These are phyloP conservation scores for Rhinogobius similis DNA, from an alignment of 2,113 vertebrate genomes.

Conservation along the genomic window DNA sequence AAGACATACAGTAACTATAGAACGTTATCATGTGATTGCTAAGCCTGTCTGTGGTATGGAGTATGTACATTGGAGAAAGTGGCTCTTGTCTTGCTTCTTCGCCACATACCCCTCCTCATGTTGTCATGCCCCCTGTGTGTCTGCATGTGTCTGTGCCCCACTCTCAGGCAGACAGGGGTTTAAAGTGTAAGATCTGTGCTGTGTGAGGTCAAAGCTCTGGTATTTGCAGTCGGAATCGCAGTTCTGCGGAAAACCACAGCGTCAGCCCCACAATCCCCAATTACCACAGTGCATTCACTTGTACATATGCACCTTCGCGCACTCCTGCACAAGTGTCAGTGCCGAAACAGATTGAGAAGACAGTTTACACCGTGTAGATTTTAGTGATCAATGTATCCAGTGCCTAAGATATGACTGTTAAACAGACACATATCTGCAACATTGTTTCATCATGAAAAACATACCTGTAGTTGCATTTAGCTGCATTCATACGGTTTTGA, in stretches of 20 bases:
- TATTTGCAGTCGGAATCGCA: conserved; percentile 67
- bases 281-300: conserved; percentile 23
- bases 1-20: neutral
- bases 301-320: conserved; percentile 10
- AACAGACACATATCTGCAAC: no score
- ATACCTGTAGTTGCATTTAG: no score
- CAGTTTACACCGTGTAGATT: no score
- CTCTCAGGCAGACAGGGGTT: conserved; percentile 64
- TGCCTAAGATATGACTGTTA: no score
- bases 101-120: conserved; percentile 23
- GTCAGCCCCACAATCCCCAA: conserved; percentile 44
- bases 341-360: no score
- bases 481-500: no score
- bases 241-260: conserved; percentile 65
- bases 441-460: no score
- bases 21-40: neutral
- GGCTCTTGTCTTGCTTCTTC: neutral
- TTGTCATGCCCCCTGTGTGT: conserved; percentile 7
- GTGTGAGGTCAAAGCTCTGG: conserved; percentile 71
- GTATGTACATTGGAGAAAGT: neutral
- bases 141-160: conserved; percentile 23
- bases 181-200: conserved; percentile 58
- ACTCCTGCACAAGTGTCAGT: neutral
- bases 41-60: neutral
- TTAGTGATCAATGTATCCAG: no score